Evolutionary conservation across 2,113 vertebrate genomes (phyloP).

Genomic region (Rhodinocichla rosea): DNA sequence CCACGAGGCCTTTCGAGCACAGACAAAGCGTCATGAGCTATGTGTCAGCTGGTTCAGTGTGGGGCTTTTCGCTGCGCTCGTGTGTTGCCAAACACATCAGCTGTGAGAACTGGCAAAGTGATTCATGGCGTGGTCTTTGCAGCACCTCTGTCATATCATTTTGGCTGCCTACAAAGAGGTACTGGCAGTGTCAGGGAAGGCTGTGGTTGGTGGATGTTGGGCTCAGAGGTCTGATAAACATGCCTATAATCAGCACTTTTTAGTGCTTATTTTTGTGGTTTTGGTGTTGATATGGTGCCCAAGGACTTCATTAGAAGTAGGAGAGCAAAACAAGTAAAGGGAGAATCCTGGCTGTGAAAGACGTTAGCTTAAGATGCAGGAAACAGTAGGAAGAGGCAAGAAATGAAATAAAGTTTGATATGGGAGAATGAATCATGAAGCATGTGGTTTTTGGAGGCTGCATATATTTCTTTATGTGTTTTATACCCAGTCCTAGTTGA

Average conservation of each 20-base stretch:
- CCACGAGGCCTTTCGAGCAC: not conserved
- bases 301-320: not conserved
- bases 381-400: not conserved
- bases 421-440: not conserved
- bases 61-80: not conserved
- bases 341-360: not conserved
- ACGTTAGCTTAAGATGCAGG: not conserved
- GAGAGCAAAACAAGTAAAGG: not conserved
- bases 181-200: not conserved
- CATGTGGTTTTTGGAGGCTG: slow-evolving; percentile 21
- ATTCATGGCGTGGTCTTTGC: not conserved
- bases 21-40: rapidly evolving
- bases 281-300: not conserved
- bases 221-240: not conserved
- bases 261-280: not conserved
- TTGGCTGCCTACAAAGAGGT: not conserved
- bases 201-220: not conserved
- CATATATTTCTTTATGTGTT: not conserved
- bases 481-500: not conserved
- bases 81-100: not conserved
- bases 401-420: not conserved
- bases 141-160: not conserved
- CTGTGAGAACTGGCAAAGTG: not conserved
- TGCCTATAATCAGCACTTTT: not conserved
- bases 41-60: not conserved